Evolutionary conservation across 2,797 vertebrate genomes (phyloP).

Genomic region (Anolis apletophallus): DNA sequence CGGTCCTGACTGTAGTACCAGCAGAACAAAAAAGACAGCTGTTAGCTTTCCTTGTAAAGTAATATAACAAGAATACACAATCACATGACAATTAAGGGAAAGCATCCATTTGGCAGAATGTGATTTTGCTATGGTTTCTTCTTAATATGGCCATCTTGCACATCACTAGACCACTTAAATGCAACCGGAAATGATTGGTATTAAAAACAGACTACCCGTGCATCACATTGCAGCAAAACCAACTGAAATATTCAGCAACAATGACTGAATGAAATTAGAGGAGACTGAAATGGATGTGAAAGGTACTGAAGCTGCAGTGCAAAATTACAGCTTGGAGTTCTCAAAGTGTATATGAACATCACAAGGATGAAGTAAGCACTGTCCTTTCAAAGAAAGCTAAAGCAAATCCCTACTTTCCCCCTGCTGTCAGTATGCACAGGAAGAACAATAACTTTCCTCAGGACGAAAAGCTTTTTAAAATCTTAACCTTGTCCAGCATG

Average conservation of each 20-base stretch:
- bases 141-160: neutral
- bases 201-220: neutral
- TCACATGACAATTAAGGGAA: neutral
- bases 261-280: neutral
- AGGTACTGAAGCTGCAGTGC: neutral
- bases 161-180: neutral
- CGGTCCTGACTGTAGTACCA: no score
- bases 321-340: neutral
- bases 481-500: neutral
- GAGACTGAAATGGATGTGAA: rapidly evolving
- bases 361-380: neutral
- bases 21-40: neutral
- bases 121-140: neutral
- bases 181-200: neutral
- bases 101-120: neutral
- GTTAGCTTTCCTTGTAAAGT: neutral
- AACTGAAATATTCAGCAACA: neutral
- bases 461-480: neutral
- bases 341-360: neutral
- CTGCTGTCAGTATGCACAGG: neutral
- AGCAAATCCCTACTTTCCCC: neutral
- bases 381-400: conserved; percentile 3
- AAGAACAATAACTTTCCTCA: neutral
- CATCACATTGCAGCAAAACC: neutral
- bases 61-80: neutral